Conservation (phyloP, 2,113 vertebrate genomes). For the Rhea americana region DNA sequence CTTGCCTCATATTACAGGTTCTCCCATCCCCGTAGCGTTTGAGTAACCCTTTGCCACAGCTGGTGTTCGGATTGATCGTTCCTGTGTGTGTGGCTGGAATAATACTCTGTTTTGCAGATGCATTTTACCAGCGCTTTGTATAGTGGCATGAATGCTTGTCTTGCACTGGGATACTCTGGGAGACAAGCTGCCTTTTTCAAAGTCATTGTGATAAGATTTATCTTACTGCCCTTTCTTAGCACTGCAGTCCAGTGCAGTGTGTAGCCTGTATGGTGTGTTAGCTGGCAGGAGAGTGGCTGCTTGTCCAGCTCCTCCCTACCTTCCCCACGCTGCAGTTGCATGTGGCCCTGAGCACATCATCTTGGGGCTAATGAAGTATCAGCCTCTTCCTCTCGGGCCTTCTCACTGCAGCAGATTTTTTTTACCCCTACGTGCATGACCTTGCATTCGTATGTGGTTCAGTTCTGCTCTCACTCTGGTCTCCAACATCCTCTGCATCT, state of each 20-base stretch:
- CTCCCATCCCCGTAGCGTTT: neutral
- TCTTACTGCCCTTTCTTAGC: neutral
- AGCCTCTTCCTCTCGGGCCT: neutral
- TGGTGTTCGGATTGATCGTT: neutral
- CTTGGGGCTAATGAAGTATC: rapidly evolving
- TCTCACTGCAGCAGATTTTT: neutral
- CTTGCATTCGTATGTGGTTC: neutral
- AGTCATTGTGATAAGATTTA: neutral
- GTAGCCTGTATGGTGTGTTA: neutral
- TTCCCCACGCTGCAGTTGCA: neutral
- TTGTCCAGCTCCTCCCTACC: neutral
- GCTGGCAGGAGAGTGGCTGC: neutral
- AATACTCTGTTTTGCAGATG: neutral
- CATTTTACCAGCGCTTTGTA: neutral
- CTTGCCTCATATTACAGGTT: neutral
- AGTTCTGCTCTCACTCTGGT: neutral
- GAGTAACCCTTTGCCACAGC: neutral
- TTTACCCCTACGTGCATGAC: rapidly evolving
- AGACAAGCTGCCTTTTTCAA: neutral
- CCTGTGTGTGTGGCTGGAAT: neutral
- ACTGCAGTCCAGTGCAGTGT: neutral
- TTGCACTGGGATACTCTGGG: no score
- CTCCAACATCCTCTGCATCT: neutral
- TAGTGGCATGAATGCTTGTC: rapidly evolving
- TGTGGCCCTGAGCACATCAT: neutral